Evolutionary conservation across 2,888 invertebrate species (phyloP).

Genomic region (Isoperla grammatica): DNA sequence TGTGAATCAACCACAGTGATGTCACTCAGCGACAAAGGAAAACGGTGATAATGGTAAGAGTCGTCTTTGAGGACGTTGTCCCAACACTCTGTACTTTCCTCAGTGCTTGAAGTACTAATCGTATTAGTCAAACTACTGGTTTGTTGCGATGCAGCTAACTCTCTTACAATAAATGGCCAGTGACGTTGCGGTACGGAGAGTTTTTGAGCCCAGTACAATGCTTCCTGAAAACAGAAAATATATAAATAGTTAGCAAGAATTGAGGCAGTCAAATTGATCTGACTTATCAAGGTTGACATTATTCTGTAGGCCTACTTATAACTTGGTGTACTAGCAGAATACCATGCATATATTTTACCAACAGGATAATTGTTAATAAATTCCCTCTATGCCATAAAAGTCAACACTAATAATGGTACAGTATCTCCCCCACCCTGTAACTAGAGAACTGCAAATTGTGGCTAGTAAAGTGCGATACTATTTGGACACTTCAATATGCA

Average conservation of each 20-base stretch:
- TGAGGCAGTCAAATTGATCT: too few relatives aligned
- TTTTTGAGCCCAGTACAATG: slow-evolving; percentile 59
- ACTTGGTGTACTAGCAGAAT: too few relatives aligned
- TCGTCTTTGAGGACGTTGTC: slow-evolving; percentile 39
- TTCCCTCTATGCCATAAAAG: too few relatives aligned
- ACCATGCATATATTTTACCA: too few relatives aligned
- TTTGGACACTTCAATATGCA: too few relatives aligned
- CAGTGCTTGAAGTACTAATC: neutral
- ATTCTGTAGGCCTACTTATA: too few relatives aligned
- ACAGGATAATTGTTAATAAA: too few relatives aligned
- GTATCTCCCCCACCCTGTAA: too few relatives aligned
- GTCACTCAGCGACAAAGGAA: slow-evolving; percentile 48
- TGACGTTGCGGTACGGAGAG: slow-evolving; percentile 52
- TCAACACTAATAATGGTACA: too few relatives aligned
- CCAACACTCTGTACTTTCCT: slow-evolving; percentile 46
- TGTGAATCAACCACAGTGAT: slow-evolving; percentile 58
- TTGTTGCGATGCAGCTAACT: slow-evolving; percentile 25
- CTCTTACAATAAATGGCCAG: slow-evolving; percentile 52
- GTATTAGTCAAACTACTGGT: neutral
- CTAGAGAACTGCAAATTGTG: too few relatives aligned
- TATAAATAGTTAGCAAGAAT: neutral
- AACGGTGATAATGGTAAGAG: slow-evolving; percentile 49
- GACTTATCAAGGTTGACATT: too few relatives aligned
- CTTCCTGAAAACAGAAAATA: slow-evolving; percentile 48
- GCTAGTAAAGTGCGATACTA: too few relatives aligned